Base-by-base conservation (phyloP, 2,888 invertebrate species). In the Drosophila leonis region DNA sequence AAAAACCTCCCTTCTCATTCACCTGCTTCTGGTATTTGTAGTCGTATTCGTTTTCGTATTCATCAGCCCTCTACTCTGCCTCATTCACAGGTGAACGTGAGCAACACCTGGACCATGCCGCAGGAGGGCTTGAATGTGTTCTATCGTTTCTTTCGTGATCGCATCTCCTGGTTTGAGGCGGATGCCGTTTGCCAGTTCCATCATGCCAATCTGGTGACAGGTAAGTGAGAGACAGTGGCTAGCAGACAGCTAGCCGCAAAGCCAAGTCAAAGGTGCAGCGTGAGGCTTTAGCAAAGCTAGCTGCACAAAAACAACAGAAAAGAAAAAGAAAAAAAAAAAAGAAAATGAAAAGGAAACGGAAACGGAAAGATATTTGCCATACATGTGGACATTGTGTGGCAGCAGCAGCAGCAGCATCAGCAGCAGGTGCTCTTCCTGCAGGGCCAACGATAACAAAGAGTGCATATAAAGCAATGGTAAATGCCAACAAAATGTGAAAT, bases 101-200 rank as follows among this genome's bases (percentile, higher is more conserved):
- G 96, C 93, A 96, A 96, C 93, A 96, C 96, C 78, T 97, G 97
- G 97, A 95, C 96, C 83, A 94, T 96, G 87, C 96, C 96, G 10
- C 96, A 96, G 91, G 96, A 96, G 90, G 96, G 96, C 33, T 96
- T 96, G 91, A 96, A 96, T 72, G 96, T 96, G 68, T 96, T 97
- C 94, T 96, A 96, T 93, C 95, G 96, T 87, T 96, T 96, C 94
- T 96, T 97, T 94, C 95, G 96, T 82, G 96, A 97, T 94, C 95
- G 96, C 92, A 96, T 96, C 91, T 96, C 96, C 48, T 97, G 96
- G 96, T 96, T 96, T 91, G 97, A 96, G 92, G 97, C 97, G 4
- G 96, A 97, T 90, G 96, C 96, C 37, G 96, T 97, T 62, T 96
- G 96, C 92, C 96, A 96, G 93, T 96, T 96, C 88, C 96, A 96